Evolutionary conservation across 2,113 vertebrate genomes (phyloP).

Genomic region (Podilymbus podiceps): DNA sequence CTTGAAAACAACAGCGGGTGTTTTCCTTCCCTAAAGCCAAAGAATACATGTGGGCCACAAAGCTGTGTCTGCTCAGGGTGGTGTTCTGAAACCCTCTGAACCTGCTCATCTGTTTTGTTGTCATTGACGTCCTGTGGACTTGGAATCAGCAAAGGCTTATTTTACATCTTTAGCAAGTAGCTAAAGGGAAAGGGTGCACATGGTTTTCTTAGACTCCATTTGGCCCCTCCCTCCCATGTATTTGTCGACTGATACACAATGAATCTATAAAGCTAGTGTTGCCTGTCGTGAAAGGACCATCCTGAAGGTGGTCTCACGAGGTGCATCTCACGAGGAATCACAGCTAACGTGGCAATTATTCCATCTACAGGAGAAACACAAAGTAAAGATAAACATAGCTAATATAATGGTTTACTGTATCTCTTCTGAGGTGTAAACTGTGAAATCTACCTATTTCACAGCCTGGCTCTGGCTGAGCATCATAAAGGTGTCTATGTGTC

Average conservation of each 20-base stretch:
- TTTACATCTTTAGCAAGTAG: neutral
- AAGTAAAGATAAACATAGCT: neutral
- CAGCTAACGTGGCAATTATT: neutral
- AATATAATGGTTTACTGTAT: neutral
- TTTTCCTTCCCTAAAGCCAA: slow-evolving; percentile 43
- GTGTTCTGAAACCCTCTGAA: neutral
- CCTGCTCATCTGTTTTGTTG: neutral
- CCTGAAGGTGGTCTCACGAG: no score
- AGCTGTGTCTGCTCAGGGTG: neutral
- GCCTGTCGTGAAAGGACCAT: neutral
- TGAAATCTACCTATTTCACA: neutral
- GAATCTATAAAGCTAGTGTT: neutral
- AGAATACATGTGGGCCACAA: neutral
- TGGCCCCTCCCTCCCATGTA: accelerated
- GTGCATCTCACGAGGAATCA: neutral
- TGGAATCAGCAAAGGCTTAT: accelerated
- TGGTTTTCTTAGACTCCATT: neutral
- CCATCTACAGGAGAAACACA: neutral
- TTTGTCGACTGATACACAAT: neutral
- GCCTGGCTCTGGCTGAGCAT: neutral
- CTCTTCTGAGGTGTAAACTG: neutral
- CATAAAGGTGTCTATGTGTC: neutral
- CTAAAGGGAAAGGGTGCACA: neutral
- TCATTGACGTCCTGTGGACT: neutral
- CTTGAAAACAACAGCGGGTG: slow-evolving; percentile 49